These are phyloP conservation scores for Allophyes oxyacanthae DNA, from an alignment of 2,888 invertebrate genomes.

Conservation along the genomic window DNA sequence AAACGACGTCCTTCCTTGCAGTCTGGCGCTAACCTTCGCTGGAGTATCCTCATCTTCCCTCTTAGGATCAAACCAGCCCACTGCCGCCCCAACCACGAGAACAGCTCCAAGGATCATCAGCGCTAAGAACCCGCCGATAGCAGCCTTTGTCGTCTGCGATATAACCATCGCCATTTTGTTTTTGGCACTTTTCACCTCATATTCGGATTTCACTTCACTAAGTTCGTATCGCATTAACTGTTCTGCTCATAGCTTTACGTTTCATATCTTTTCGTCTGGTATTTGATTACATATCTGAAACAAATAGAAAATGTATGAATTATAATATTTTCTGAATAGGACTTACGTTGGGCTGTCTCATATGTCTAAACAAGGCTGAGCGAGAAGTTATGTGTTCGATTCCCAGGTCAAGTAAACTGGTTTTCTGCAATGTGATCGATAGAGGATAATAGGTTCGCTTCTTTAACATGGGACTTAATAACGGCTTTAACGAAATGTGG, in stretches of 20 bases:
- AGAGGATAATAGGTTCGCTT: too few species aligned
- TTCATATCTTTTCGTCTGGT: constrained; percentile 27
- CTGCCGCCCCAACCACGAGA: constrained; percentile 82
- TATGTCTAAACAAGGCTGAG: too few species aligned
- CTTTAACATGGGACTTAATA: too few species aligned
- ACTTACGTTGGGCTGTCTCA: too few species aligned
- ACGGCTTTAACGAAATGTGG: too few species aligned
- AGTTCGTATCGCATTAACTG: constrained; percentile 37
- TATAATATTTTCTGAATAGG: not conserved
- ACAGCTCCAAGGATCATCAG: constrained; percentile 85
- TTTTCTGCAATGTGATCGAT: too few species aligned
- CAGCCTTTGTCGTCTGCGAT: constrained; percentile 86
- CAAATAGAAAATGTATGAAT: constrained; percentile 7
- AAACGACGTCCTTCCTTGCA: constrained; percentile 84
- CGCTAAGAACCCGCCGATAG: constrained; percentile 83
- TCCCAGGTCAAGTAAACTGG: too few species aligned
- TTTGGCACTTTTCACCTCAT: constrained; percentile 77
- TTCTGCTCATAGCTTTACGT: constrained; percentile 17
- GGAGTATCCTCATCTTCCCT: constrained; percentile 85
- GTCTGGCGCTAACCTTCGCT: constrained; percentile 82
- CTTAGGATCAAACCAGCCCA: constrained; percentile 84
- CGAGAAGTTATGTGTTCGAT: too few species aligned
- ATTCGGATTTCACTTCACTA: constrained; percentile 40
- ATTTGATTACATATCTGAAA: constrained; percentile 37
- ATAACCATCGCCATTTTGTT: constrained; percentile 87